Evolutionary conservation across 2,888 invertebrate species (phyloP), one percentile per base, ranked within the genome.

Genomic region (Ectemnius lituratus): DNA sequence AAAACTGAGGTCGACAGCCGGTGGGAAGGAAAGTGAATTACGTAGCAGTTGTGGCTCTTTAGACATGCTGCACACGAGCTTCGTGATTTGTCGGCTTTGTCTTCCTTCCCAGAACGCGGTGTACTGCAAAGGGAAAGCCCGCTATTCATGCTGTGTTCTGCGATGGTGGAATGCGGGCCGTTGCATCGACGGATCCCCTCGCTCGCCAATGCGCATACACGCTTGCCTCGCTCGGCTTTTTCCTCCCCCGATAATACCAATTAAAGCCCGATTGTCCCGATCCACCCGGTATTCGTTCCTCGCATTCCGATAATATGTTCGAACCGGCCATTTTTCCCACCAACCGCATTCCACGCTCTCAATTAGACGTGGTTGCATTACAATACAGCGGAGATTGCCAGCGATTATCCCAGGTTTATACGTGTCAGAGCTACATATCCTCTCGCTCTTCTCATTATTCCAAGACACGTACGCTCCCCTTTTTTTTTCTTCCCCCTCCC

Each of bases 21-120:
- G 57, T 64, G 60, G 56, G 45, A 69, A 70, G 61, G 73, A 75
- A 79, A 79, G 75, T 62, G 79, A 79, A 79, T 37, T 37, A 37
- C 37, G 73, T 52, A 65, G 52, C 62, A 58, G 62, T 16, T 14
- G n/a, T 16, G 52, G 16, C 67, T 71, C 60, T 69, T 73, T 69
- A 61, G 47, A 46, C 58, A 71, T 71, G 68, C 71, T 47, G 49
- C 61, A 64, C 75, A 57, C 78, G 75, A 68, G 65, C 56, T 28
- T 47, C 65, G 64, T 59, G 71, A 72, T 74, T 71, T 57, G 66
- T 61, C 70, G 66, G 45, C 57, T 67, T 37, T 37, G 67, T 49
- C 58, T 46, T 67, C n/a, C n/a, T 62, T 64, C 61, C 37, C 61
- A 5, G 56, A 65, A 67, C 23, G 52, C 20, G 27, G n/a, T 23